Evolutionary conservation across 2,113 vertebrate species (phyloP).

Genomic region (Rhynchomys soricoides): DNA sequence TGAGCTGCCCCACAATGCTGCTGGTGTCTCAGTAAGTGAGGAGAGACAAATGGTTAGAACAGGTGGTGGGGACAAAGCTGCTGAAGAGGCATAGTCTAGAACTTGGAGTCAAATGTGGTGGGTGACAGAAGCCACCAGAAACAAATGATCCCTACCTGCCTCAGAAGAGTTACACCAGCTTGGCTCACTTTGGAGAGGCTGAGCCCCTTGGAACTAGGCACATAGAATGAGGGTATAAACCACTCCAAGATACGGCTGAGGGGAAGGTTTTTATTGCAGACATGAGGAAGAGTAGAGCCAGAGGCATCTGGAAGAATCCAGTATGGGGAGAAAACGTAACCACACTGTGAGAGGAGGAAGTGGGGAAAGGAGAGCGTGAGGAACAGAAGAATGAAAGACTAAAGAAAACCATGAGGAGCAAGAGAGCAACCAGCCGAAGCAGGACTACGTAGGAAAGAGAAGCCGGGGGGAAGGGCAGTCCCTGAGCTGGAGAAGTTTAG

Average conservation of each 20-base stretch:
- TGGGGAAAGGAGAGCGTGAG: not conserved
- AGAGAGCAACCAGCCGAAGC: not conserved
- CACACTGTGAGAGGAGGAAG: not conserved
- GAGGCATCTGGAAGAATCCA: not conserved
- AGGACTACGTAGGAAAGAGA: not conserved
- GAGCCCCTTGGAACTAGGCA: not conserved
- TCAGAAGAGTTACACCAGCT: not conserved
- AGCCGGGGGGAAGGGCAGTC: not conserved
- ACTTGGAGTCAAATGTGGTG: not conserved
- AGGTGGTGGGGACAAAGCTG: not conserved
- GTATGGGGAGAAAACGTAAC: not conserved
- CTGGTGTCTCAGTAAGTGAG: not conserved
- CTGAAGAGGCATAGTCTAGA: not conserved
- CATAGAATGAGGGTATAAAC: not conserved
- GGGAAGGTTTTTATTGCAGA: not conserved
- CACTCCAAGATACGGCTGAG: not conserved
- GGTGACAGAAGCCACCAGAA: not conserved
- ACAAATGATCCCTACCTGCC: not conserved
- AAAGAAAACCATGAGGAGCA: not conserved
- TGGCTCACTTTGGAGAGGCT: not conserved
- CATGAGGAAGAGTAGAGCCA: not conserved
- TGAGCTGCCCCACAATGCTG: not conserved
- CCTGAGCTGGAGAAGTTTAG: not conserved
- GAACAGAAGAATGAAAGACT: not conserved
- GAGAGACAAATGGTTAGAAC: not conserved